Conservation (phyloP, 37 sponge, comb jelly and placozoan species). For the Ianthella basta region DNA sequence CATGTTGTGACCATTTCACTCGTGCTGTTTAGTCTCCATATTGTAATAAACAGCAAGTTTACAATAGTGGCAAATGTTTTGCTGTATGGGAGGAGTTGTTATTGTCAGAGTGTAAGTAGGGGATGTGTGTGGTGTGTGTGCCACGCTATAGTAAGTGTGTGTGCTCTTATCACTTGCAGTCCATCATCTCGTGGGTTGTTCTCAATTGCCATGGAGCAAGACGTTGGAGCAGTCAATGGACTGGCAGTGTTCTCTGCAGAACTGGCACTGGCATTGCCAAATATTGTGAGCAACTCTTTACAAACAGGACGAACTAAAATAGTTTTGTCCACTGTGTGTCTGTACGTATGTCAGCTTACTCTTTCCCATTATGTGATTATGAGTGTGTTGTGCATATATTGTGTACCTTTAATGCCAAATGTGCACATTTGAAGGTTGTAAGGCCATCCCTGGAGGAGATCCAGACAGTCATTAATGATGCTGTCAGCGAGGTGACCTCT, state of each 20-base stretch:
- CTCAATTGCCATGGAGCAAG: conserved; percentile 36
- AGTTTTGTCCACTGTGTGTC: too few species aligned
- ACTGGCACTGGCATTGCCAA: conserved; percentile 84
- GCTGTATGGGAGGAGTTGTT: too few species aligned
- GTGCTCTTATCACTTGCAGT: background rate
- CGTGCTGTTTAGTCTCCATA: too few species aligned
- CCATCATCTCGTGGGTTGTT: conserved; percentile 17
- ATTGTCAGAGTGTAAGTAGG: too few species aligned
- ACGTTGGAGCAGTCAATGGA: conserved; percentile 32
- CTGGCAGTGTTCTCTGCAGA: conserved; percentile 74
- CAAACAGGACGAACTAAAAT: background rate
- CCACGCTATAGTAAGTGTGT: too few species aligned
- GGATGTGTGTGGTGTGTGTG: too few species aligned
- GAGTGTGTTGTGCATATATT: too few species aligned
- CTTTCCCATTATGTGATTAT: background rate
- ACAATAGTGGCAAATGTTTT: too few species aligned
- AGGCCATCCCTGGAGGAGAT: conserved; percentile 93
- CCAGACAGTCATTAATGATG: conserved; percentile 86
- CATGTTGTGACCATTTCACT: too few species aligned
- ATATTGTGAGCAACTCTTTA: conserved; percentile 46
- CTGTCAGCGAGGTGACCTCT: conserved; percentile 67
- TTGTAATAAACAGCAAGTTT: too few species aligned
- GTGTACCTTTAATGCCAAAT: background rate
- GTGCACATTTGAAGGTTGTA: conserved; percentile 39
- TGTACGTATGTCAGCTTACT: background rate